Base-by-base conservation (phyloP, 2,113 vertebrate species). In the Irena cyanogastra region DNA sequence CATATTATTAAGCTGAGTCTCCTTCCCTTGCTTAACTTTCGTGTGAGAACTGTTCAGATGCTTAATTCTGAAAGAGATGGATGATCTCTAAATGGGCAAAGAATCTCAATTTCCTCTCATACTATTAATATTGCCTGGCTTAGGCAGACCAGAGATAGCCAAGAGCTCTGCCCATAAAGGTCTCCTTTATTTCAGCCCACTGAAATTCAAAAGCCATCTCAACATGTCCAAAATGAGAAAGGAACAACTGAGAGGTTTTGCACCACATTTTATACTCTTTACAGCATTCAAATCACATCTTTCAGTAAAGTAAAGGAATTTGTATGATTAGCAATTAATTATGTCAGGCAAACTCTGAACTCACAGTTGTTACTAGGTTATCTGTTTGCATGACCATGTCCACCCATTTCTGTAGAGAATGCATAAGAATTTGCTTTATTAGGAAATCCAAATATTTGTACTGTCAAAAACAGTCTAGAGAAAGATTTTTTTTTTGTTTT, bases 21-120 rank as follows among this genome's bases (percentile, higher is more conserved):
- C 50, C 59, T 88, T 49, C 66, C 59, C 27, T 88, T 39, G 76
- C 39, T 83, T 74, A 66, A 64, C 49, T 90, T 90, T 23, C 56
- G 30, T n/a, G 26, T 68, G 50, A 80, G 59, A 96, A 66, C 17
- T 3, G 1, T 53, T 83, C 1, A 0, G 35, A 50, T 59, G 17
- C 28, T 88, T 94, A 74, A 83, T 83, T 88, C 93, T 68, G 71
- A 95, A 95, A 92, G 74, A 78, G 52, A 96, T 60, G 24, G 47
- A 96, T 90, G 60, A 59, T 49, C 35, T 70, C 28, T 75, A 93
- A 93, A 92, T 92, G 76, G 50, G 63, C 56, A 81, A 90, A 86
- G 83, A 90, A 90, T 90, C 52, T 90, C 71, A 53, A 66, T 96
- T 95, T 96, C 85, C 71, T 97, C 76, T 59, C 47, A 52, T 49